phyloP scores from a whole-genome alignment of 1,140 invertebrate species.

The Zophobas morio region DNA sequence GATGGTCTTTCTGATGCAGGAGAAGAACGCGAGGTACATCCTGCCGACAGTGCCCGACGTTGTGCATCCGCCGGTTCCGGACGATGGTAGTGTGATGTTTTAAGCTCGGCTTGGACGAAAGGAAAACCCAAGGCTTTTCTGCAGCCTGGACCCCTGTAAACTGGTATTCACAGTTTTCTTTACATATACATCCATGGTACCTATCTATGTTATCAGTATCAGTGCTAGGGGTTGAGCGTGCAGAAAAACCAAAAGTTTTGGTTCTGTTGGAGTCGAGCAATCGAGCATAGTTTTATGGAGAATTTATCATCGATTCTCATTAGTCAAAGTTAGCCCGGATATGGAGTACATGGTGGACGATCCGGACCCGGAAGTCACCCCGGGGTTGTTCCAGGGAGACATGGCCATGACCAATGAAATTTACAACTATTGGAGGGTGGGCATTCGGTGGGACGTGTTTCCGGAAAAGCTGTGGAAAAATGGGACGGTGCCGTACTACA shows the following conservation, averaged over 20 bases:
- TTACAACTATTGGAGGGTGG: slow-evolving; percentile 73
- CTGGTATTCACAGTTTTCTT: too few relatives aligned
- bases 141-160: neutral
- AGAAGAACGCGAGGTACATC: slow-evolving; percentile 53
- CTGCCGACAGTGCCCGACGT: slow-evolving; percentile 67
- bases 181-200: too few relatives aligned
- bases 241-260: too few relatives aligned
- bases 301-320: too few relatives aligned
- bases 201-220: too few relatives aligned
- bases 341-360: slow-evolving; percentile 55
- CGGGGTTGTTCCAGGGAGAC: slow-evolving; percentile 79
- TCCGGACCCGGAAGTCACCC: slow-evolving; percentile 77
- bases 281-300: too few relatives aligned
- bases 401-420: slow-evolving; percentile 73
- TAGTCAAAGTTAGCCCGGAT: slow-evolving; percentile 37
- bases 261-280: too few relatives aligned
- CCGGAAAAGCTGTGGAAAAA: slow-evolving; percentile 76
- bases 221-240: too few relatives aligned
- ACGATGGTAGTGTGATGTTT: slow-evolving; percentile 62
- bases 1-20: neutral
- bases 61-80: slow-evolving; percentile 67
- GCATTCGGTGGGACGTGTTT: slow-evolving; percentile 76
- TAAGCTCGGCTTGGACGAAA: neutral
- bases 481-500: slow-evolving; percentile 73
- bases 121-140: slow-evolving; percentile 1